Base-by-base conservation (phyloP, 1,140 invertebrate genomes). In the Whitmania pigra region DNA sequence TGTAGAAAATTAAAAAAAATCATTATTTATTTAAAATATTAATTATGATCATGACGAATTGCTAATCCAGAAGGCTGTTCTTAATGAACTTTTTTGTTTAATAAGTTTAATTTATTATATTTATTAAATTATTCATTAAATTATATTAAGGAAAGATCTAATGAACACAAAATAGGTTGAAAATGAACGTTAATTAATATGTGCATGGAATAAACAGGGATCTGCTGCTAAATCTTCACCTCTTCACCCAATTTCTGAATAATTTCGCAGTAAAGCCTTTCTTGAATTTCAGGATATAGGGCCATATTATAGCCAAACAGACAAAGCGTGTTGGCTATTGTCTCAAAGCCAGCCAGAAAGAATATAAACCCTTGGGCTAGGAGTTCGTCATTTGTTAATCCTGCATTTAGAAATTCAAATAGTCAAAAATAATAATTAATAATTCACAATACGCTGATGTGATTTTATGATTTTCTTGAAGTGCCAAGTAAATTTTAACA, bases 261-360 rank as follows among this genome's bases (percentile, higher is more conserved):
- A 66, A 88, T 79, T 79, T 88, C 86, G 18, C 78, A 54, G 49
- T 82, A 78, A 6, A 88, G 75, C 53, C 81, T 84, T 29, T 84
- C 70, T 74, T 87, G 88, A 9, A 87, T 76, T 0, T 82, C 76
- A 0, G 79, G 83, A 71, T 87, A 76, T n/a, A 81, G 74, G 3
- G 87, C 85, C 27, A 88, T 75, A 73, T 87, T 81, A 54, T 85
- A 85, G 0, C 82, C 76, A 0, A 83, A 78, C 73, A 85, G 86
- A 0, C 81, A 77, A 53, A 87, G 78, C 0, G 84, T 79, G 0
- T 83, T 83, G 0, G 85, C 80, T 0, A 85, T 82, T 0, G 86
- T 87, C 77, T 88, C 87, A 74, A 85, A 88, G 6, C 86, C 87
- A 69, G 84, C 88, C 0, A 83, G 79, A 73, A 88, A 88, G 74